A percentile compares a stretch with the other conserved stretches of the same genome.
Conservation (phyloP, 2,113 vertebrate species). For the Pampusana beccarii region DNA sequence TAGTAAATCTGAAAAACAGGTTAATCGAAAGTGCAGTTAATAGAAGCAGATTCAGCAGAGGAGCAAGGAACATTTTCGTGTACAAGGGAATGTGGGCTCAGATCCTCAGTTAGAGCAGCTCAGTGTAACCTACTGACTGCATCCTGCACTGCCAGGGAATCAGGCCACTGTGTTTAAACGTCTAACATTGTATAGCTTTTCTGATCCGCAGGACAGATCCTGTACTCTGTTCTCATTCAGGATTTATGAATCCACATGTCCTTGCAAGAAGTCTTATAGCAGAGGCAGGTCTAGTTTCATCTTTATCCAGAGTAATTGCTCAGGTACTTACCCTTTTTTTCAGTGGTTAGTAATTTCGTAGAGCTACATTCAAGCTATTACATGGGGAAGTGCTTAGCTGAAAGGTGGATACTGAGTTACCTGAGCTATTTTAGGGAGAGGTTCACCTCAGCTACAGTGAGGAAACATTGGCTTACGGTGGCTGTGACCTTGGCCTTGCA, state of each 20-base stretch:
- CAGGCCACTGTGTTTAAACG: not conserved
- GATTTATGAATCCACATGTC: not conserved
- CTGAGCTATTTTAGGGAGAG: not conserved
- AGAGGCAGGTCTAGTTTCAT: not conserved
- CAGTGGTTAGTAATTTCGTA: not conserved
- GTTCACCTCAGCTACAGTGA: not conserved
- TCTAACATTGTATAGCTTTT: not conserved
- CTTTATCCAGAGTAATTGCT: not conserved
- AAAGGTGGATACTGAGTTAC: not conserved
- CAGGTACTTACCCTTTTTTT: not conserved
- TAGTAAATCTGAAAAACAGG: not conserved
- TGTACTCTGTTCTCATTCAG: not conserved
- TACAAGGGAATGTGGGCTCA: accelerated
- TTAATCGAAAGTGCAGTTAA: not conserved
- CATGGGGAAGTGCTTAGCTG: not conserved
- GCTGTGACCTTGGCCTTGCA: not conserved
- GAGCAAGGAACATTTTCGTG: not conserved
- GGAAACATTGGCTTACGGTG: not conserved
- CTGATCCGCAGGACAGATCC: not conserved
- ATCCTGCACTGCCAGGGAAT: not conserved
- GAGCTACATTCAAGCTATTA: not conserved
- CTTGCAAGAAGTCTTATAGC: not conserved
- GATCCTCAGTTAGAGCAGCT: not conserved
- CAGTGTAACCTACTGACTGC: not conserved
- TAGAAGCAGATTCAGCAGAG: not conserved